Conservation (phyloP, 2,888 invertebrate species). For the Leucania comma region DNA sequence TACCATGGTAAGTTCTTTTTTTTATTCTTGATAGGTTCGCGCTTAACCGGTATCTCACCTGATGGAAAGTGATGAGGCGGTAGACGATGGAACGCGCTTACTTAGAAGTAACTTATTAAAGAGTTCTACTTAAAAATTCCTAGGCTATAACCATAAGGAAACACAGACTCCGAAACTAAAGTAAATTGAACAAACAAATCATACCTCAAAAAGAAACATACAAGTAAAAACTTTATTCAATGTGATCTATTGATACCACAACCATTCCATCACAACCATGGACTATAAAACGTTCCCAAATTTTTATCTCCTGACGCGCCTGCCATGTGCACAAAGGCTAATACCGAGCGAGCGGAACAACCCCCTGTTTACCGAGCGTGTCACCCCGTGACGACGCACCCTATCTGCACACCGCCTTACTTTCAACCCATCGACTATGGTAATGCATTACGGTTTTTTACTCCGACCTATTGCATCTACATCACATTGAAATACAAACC, state of each 20-base stretch:
- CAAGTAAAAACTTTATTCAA: constrained; percentile 6
- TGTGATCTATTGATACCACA: constrained; percentile 31
- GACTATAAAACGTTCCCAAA: constrained; percentile 33
- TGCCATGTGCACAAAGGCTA: constrained; percentile 70
- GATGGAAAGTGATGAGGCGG: no score
- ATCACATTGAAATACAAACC: constrained; percentile 20
- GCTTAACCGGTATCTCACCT: no score
- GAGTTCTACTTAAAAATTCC: no score
- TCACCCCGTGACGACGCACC: constrained; percentile 71
- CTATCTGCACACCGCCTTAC: constrained; percentile 74
- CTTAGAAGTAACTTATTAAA: no score
- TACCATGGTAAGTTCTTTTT: no score
- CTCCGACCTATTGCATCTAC: constrained; percentile 43
- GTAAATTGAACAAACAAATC: not conserved
- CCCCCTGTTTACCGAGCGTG: constrained; percentile 73
- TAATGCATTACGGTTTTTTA: constrained; percentile 73
- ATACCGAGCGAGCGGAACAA: constrained; percentile 65
- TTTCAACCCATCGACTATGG: constrained; percentile 75
- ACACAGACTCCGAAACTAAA: not conserved
- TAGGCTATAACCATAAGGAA: no score
- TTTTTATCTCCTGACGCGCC: constrained; percentile 68
- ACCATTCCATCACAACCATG: constrained; percentile 14
- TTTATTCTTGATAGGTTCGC: no score
- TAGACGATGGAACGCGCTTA: no score
- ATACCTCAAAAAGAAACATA: not conserved